A percentile compares a stretch with the other conserved stretches of the same genome.
Evolutionary conservation across 1,140 invertebrate species (phyloP).

Genomic region (Telenomus remus): DNA sequence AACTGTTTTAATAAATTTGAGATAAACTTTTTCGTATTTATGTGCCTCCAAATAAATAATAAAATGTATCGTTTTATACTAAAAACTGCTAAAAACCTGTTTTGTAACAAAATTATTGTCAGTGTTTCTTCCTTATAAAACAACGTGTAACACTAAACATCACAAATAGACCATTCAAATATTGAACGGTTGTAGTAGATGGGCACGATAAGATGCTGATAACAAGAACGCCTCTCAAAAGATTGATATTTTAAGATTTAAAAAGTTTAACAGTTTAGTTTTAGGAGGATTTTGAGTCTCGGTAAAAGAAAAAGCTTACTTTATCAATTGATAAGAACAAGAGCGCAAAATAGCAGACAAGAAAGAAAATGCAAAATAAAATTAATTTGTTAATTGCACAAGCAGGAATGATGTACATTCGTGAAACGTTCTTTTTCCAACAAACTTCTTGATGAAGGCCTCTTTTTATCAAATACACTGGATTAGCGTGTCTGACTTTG

Average conservation of each 20-base stretch:
- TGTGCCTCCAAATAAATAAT: too few relatives aligned
- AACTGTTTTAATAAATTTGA: too few relatives aligned
- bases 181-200: conserved; percentile 24
- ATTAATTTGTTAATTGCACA: conserved; percentile 26
- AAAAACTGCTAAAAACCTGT: too few relatives aligned
- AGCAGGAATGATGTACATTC: conserved; percentile 39
- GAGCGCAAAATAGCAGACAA: conserved; percentile 29
- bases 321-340: neutral
- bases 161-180: conserved; percentile 41
- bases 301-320: neutral
- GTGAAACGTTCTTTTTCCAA: conserved; percentile 42
- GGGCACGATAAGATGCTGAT: conserved; percentile 30
- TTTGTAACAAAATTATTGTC: too few relatives aligned
- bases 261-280: neutral
- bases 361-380: neutral
- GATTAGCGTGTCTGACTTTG: conserved; percentile 69
- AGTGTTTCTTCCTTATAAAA: conserved; percentile 14
- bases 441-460: conserved; percentile 60
- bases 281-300: too few relatives aligned
- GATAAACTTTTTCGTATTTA: too few relatives aligned
- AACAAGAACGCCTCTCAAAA: conserved; percentile 7
- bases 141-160: conserved; percentile 31
- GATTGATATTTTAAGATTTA: conserved; percentile 17
- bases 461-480: conserved; percentile 65
- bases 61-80: too few relatives aligned